Base-by-base conservation (phyloP, 2,113 vertebrate genomes). In the Uropsilus gracilis region DNA sequence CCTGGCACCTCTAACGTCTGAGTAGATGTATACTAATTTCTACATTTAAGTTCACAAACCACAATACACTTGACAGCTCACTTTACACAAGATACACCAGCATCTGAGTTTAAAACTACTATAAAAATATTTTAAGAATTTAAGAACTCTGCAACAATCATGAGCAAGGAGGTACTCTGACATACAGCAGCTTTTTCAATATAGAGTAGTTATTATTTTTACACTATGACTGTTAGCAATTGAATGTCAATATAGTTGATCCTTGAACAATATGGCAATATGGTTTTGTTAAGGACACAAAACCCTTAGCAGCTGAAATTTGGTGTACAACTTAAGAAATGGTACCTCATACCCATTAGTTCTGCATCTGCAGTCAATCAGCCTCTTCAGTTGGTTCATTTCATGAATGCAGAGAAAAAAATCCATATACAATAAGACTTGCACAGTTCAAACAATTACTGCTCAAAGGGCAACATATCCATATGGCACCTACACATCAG, bases 51-150 rank as follows among this genome's bases (percentile, higher is more conserved):
- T 83, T 44, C 39, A 61, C 53, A 84, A 44, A 48, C 48, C 28
- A 90, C 24, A 89, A 55, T 3, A 75, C 2, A 91, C 24, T 55
- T 84, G 10, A 64, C 73, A 95, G 37, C 89, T 95, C 55, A 91
- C 18, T 91, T 95, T 61, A 91, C 18, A 85, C 3, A 85, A 68
- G 22, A 76, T 48, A 50, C 5, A 72, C 8, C 17, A 78, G 28
- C 26, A 92, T 83, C 28, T 80, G 37, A 91, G 44, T 86, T 61
- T 39, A 72, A 73, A 90, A 80, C 39, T 20, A 69, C 13, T 50
- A 1, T 73, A 81, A 61, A 6, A 68, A 91, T 89, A 50, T 61
- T 71, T 42, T 61, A 95, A 61, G 10, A 82, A 44, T 82, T 93
- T 69, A 91, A 86, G 30, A 95, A 90, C 3, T 39, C 69, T 89